Conservation (phyloP, 2,113 vertebrate species). For the Caretta caretta region DNA sequence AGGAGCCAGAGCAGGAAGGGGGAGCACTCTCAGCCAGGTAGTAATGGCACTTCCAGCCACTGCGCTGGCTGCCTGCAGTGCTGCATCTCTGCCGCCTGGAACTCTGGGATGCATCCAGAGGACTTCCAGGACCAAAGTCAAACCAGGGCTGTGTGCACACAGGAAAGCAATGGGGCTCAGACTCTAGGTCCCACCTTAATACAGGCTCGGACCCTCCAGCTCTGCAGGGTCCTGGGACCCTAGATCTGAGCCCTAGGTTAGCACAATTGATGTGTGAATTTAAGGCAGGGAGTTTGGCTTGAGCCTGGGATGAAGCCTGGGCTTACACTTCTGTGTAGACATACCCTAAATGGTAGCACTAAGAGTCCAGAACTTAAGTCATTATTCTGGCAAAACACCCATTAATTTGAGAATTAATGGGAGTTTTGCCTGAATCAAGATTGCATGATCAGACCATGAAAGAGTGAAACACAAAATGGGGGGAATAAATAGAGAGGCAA, state of each 20-base stretch:
- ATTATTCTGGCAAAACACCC: not conserved
- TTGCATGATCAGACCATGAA: not conserved
- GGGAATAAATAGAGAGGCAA: not conserved
- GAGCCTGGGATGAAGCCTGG: not conserved
- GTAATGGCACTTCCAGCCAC: too few relatives aligned
- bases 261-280: not conserved
- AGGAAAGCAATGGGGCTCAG: not conserved
- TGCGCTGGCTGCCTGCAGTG: not conserved
- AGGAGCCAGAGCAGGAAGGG: not conserved
- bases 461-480: not conserved
- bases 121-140: not conserved
- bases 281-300: not conserved
- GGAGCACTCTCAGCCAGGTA: too few relatives aligned
- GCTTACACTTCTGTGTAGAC: not conserved
- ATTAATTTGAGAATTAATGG: conserved; percentile 25
- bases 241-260: not conserved
- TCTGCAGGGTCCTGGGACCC: not conserved
- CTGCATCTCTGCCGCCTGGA: not conserved
- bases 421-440: conserved; percentile 19
- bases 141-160: not conserved
- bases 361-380: not conserved
- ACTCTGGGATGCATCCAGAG: not conserved
- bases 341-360: not conserved
- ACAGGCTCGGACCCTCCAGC: not conserved
- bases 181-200: not conserved